These are phyloP conservation scores for Petaurus breviceps DNA, from an alignment of 2,113 vertebrate species.

Conservation along the genomic window DNA sequence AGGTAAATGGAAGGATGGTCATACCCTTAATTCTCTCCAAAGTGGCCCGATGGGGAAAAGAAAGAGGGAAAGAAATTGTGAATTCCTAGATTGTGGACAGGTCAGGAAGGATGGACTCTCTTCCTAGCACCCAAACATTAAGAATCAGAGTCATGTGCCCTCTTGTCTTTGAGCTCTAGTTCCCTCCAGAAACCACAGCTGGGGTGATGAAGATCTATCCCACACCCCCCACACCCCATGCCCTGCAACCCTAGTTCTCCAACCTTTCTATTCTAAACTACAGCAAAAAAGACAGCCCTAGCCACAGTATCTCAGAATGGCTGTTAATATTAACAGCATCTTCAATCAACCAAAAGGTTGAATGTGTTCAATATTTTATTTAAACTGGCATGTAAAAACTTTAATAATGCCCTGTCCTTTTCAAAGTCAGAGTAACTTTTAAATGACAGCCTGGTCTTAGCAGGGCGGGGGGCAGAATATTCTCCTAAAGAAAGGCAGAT, in stretches of 20 bases:
- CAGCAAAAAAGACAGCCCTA: neutral
- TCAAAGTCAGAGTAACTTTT: constrained; percentile 18
- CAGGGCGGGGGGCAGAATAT: neutral
- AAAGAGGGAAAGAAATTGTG: neutral
- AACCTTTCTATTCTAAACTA: neutral
- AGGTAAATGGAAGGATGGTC: neutral
- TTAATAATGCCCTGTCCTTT: constrained; percentile 47
- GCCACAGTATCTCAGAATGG: neutral
- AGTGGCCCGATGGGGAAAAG: neutral
- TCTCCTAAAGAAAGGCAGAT: neutral
- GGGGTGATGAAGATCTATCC: neutral
- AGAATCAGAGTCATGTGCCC: neutral
- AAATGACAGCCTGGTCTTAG: neutral
- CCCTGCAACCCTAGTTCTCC: neutral
- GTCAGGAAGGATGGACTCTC: neutral
- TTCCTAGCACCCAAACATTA: neutral
- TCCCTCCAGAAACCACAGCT: constrained; percentile 30
- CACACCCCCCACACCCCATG: neutral
- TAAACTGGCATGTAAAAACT: constrained; percentile 34
- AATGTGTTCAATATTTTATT: constrained; percentile 55
- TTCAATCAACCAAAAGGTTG: constrained; percentile 30
- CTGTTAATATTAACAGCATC: constrained; percentile 47
- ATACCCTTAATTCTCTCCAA: neutral
- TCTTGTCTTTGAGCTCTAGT: neutral
- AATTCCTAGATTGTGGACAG: neutral